Evolutionary conservation across 2,797 vertebrate species (phyloP).

Genomic region (Falco cherrug): DNA sequence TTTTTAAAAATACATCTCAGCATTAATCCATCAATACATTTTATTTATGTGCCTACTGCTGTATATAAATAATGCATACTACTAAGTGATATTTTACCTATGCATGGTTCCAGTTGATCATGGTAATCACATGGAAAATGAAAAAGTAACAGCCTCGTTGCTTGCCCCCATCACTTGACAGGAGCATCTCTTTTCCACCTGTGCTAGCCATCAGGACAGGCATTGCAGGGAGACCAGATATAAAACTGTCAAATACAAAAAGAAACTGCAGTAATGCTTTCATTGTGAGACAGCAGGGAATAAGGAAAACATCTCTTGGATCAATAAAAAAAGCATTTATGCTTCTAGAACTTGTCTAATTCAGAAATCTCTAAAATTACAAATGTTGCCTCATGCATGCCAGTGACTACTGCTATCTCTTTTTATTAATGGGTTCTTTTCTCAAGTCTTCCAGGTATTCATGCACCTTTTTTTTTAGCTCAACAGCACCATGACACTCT

Average conservation of each 20-base stretch:
- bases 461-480: background rate
- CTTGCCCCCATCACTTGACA: background rate
- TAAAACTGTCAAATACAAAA: background rate
- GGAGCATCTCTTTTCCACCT: background rate
- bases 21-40: background rate
- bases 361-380: background rate
- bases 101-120: rapidly evolving
- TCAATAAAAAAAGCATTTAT: background rate
- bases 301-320: background rate
- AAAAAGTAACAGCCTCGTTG: rapidly evolving
- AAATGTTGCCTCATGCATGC: background rate
- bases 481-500: rapidly evolving
- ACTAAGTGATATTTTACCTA: background rate
- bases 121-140: background rate
- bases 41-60: background rate
- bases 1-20: background rate
- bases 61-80: background rate
- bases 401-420: background rate
- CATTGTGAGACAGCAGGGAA: background rate
- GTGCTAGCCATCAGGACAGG: background rate
- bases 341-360: background rate
- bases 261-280: background rate
- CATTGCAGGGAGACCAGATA: background rate
- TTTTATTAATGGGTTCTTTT: background rate
- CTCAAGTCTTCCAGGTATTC: background rate